phyloP scores from a whole-genome alignment of 2,113 vertebrate species.

The Scophthalmus maximus region DNA sequence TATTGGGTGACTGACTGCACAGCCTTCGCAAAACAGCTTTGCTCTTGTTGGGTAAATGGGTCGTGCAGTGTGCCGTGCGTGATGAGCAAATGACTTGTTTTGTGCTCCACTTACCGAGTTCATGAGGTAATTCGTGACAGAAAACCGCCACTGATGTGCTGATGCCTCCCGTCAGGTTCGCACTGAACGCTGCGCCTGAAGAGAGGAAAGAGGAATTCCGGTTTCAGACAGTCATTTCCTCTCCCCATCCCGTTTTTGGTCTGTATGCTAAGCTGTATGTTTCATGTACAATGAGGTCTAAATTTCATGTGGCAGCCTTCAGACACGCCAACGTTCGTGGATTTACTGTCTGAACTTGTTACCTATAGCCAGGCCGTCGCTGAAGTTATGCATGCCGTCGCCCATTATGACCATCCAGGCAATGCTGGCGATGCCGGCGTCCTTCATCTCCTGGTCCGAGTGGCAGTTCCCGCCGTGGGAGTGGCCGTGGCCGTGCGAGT shows the following conservation, averaged over 20 bases:
- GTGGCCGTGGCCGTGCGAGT: slow-evolving; percentile 90
- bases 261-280: too few relatives aligned
- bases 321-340: too few relatives aligned
- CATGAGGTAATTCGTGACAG: slow-evolving; percentile 98
- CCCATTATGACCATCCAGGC: slow-evolving; percentile 99
- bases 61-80: not conserved
- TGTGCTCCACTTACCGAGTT: slow-evolving; percentile 89
- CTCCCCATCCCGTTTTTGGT: too few relatives aligned
- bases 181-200: slow-evolving; percentile 95
- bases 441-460: slow-evolving; percentile 96
- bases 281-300: too few relatives aligned
- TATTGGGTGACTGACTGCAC: not conserved
- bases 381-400: slow-evolving; percentile 99
- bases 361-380: slow-evolving; percentile 98
- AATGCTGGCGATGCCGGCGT: slow-evolving; percentile 95
- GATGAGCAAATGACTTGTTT: slow-evolving; percentile 3
- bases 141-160: slow-evolving; percentile 98
- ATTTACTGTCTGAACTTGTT: not conserved
- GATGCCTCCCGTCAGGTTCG: slow-evolving; percentile 94
- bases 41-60: slow-evolving; percentile 11
- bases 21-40: slow-evolving; percentile 8
- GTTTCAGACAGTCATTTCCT: too few relatives aligned
- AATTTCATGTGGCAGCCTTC: too few relatives aligned
- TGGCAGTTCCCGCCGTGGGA: slow-evolving; percentile 95
- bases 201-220: not conserved